A percentile compares a stretch with the other conserved stretches of the same genome.
phyloP scores from a whole-genome alignment of 2,797 vertebrate genomes.

The Lithobates pipiens region DNA sequence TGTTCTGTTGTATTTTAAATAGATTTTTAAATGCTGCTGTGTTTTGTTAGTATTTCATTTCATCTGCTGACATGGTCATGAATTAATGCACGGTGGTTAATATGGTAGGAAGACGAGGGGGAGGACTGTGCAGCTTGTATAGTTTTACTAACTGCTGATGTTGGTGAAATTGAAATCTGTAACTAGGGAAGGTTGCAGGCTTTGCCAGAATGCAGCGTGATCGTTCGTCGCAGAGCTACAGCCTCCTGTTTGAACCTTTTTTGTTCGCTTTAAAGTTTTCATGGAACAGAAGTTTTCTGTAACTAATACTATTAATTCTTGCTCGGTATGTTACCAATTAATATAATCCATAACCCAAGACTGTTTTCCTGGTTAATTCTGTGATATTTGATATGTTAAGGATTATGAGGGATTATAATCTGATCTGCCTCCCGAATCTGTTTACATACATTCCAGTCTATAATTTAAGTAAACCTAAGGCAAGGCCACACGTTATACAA shows the following conservation, averaged over 20 bases:
- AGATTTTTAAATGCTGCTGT: too few relatives aligned
- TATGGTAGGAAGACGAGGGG: conserved; percentile 25
- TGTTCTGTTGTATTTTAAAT: too few relatives aligned
- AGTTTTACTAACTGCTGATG: conserved; percentile 49
- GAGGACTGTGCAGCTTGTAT: neutral
- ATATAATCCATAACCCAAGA: neutral
- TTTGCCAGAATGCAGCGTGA: conserved; percentile 31
- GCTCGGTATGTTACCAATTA: neutral
- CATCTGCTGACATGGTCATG: conserved; percentile 1
- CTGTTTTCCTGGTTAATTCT: neutral
- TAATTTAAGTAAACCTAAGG: too few relatives aligned
- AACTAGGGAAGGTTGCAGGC: conserved; percentile 42
- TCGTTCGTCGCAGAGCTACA: conserved; percentile 8
- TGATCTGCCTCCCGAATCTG: too few relatives aligned
- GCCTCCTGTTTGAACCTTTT: neutral
- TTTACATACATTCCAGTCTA: too few relatives aligned
- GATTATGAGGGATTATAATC: too few relatives aligned
- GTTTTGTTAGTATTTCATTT: neutral
- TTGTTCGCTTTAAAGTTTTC: neutral
- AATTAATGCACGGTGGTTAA: conserved; percentile 20
- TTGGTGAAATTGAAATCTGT: conserved; percentile 61
- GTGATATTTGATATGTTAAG: neutral
- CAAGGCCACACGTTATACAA: too few relatives aligned
- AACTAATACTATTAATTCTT: neutral
- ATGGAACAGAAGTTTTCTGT: neutral